Evolutionary conservation across 1,140 invertebrate species (phyloP).

Genomic region (Tetranychus cinnabarinus): DNA sequence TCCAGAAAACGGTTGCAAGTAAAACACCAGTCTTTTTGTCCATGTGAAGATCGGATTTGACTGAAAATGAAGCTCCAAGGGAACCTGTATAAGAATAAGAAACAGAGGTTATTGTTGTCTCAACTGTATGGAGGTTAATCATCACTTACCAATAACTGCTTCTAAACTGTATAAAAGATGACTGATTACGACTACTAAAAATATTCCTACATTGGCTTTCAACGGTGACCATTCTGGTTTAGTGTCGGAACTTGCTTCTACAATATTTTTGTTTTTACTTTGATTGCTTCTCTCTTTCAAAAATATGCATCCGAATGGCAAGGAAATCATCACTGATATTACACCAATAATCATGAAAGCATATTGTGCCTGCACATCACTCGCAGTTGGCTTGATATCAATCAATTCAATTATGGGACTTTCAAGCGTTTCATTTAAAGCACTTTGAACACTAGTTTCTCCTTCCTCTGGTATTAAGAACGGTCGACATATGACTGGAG

Average conservation of each 20-base stretch:
- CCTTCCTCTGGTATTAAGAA: not conserved
- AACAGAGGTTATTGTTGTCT: not conserved
- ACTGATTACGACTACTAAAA: not conserved
- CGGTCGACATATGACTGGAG: not conserved
- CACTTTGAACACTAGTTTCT: not conserved
- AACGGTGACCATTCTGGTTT: not conserved
- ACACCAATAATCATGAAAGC: not conserved
- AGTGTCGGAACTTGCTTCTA: too few relatives aligned
- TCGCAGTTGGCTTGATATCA: not conserved
- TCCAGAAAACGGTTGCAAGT: not conserved
- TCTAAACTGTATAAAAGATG: not conserved
- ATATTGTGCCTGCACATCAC: not conserved
- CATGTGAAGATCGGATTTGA: not conserved
- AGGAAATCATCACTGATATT: not conserved
- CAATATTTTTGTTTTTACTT: not conserved
- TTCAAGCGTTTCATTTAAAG: not conserved
- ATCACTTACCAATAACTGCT: not conserved
- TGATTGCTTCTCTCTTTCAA: not conserved
- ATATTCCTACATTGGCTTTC: not conserved
- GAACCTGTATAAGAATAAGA: not conserved
- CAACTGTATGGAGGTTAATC: not conserved
- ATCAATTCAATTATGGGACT: not conserved
- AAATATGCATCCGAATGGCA: not conserved
- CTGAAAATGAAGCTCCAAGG: not conserved
- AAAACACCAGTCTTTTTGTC: not conserved